These are phyloP conservation scores for Sus cebifrons DNA, from an alignment of 2,797 vertebrate species.

Conservation along the genomic window DNA sequence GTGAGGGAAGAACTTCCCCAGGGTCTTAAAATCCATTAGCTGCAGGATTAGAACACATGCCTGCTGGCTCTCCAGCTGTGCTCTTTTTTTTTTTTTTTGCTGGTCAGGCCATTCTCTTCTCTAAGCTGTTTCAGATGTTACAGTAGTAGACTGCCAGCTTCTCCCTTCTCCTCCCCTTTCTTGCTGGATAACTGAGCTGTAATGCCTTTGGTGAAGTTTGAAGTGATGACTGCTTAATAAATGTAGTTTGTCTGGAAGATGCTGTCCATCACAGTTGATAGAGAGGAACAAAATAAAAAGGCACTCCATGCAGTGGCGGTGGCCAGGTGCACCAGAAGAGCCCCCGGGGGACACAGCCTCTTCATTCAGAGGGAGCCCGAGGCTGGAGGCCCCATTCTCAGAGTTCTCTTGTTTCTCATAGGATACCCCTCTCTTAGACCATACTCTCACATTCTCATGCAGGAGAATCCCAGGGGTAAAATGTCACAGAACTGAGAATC, in stretches of 20 bases:
- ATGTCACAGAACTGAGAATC: neutral
- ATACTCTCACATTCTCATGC: neutral
- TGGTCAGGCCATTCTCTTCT: neutral
- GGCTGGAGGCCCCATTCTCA: neutral
- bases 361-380: neutral
- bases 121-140: neutral
- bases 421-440: neutral
- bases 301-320: neutral
- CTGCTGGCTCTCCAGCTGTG: neutral
- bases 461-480: neutral
- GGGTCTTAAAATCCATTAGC: neutral
- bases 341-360: neutral
- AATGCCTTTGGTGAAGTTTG: conserved; percentile 15
- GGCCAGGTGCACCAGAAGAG: neutral
- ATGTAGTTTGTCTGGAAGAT: neutral
- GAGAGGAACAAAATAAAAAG: neutral
- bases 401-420: neutral
- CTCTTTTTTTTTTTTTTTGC: neutral
- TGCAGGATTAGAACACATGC: neutral
- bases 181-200: neutral
- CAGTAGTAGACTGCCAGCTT: neutral
- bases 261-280: neutral
- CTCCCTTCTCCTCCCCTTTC: neutral
- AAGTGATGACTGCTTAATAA: neutral
- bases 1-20: neutral